Base-by-base conservation (phyloP, 2,797 vertebrate genomes). In the Protonibea diacanthus region DNA sequence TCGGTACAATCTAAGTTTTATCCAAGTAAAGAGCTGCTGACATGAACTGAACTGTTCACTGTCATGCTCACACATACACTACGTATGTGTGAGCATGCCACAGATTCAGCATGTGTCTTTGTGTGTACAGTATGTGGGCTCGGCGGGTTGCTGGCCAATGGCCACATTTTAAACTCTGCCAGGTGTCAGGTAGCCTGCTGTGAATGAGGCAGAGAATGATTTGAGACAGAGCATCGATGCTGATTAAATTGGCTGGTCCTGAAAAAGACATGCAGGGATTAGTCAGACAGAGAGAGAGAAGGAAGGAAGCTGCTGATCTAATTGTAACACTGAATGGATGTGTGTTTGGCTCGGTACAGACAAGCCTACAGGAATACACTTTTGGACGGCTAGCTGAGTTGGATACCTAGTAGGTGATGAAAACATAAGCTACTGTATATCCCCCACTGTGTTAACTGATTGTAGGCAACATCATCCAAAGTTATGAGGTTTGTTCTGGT, bases 191-290 rank as follows among this genome's bases (percentile, higher is more conserved):
- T 90, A 76, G 14, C 82, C 47, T 40, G 78, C 55, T 89, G 78
- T 84, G 80, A 89, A 87, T 80, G 71, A 88, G 61, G 47, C 76
- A 48, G 63, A 84, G 69, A 59, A 86, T 85, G 58, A 77, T 80
- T 63, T 62, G 74, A 90, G 90, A 83, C 71, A 52, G 74, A 64
- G 77, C 83, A 72, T 92, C 87, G 12, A 89, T 92, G 78, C 89
- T 91, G 85, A 91, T 91, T 90, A 71, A 86, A 91, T 91, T 90
- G 83, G 38, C 80, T 49, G 55, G 12, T 73, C 74, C 80, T 82
- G 81, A 80, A 89, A 87, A 85, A 89, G 87, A 87, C 75, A 18
- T 57, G 45, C 69, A 77, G 42, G 66, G 48, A 75, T 86, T 64
- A 20, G 61, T 80, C 63, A 87, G 87, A 81, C 79, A 55, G 60